Evolutionary conservation across 2,888 invertebrate species (phyloP).

Genomic region (Chrysotoxum bicinctum): DNA sequence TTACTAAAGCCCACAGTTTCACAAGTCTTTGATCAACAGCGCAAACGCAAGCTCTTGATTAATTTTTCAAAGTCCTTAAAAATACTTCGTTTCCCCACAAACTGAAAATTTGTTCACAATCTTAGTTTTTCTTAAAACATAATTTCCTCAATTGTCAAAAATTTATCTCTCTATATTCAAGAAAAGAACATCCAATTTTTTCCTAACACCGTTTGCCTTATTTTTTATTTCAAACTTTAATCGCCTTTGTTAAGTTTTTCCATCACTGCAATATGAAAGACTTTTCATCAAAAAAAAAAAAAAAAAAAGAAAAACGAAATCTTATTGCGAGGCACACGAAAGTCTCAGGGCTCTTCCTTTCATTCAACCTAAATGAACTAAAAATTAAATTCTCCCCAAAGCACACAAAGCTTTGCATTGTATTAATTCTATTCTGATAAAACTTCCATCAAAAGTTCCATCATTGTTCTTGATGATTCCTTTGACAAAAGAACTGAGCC

Average conservation of each 20-base stretch:
- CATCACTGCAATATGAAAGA: neutral
- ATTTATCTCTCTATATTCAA: neutral
- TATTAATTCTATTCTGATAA: constrained; percentile 12
- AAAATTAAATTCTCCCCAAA: neutral
- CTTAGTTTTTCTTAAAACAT: no score
- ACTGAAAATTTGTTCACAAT: no score
- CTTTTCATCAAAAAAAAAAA: neutral
- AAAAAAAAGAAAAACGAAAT: neutral
- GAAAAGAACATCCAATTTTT: neutral
- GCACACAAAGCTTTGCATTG: neutral
- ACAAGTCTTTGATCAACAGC: no score
- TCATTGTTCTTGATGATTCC: constrained; percentile 2
- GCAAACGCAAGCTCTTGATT: no score
- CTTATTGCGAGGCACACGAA: neutral
- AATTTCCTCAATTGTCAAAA: neutral
- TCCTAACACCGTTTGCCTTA: neutral
- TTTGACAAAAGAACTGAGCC: neutral
- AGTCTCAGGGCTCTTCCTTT: neutral
- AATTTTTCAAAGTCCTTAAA: no score
- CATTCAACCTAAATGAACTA: neutral
- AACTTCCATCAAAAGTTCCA: constrained; percentile 20
- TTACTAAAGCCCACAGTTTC: no score
- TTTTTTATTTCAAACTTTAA: neutral
- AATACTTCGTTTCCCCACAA: no score
- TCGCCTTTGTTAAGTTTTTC: neutral